These are phyloP conservation scores for Ceratina australensis DNA, from an alignment of 1,140 invertebrate genomes.

Conservation along the genomic window DNA sequence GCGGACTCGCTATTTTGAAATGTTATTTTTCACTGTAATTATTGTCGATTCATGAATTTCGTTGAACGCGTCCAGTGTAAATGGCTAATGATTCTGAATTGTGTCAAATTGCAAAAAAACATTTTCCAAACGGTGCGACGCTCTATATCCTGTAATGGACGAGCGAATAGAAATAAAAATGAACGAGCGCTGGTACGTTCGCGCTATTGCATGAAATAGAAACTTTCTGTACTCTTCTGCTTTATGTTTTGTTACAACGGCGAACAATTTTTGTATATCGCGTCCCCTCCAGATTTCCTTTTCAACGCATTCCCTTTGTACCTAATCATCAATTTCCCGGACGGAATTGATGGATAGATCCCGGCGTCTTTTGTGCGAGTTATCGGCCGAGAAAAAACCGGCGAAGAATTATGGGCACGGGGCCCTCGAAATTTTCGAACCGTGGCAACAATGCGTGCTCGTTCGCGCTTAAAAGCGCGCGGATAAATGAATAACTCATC, in stretches of 20 bases:
- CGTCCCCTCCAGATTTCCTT: not conserved
- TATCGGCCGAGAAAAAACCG: conserved; percentile 25
- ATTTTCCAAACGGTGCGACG: not conserved
- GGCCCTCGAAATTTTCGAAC: not conserved
- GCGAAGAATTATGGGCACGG: conserved; percentile 36
- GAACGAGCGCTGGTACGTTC: not conserved
- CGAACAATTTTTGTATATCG: conserved; percentile 50
- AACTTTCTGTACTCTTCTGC: conserved; percentile 43
- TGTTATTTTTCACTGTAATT: too few relatives aligned
- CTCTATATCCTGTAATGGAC: conserved; percentile 5
- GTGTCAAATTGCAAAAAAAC: conserved; percentile 13
- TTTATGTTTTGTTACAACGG: not conserved
- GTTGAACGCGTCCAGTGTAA: conserved; percentile 9
- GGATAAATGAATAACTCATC: not conserved
- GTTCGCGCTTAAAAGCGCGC: not conserved
- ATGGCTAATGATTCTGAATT: not conserved
- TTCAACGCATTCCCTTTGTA: conserved; percentile 20
- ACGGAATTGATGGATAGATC: conserved; percentile 52
- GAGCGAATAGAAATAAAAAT: conserved; percentile 19
- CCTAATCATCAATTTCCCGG: conserved; percentile 53
- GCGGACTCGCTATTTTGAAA: too few relatives aligned
- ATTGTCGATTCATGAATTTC: not conserved
- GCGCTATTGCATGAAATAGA: conserved; percentile 24
- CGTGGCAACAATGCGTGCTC: too few relatives aligned
- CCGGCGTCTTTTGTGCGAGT: conserved; percentile 21